Evolutionary conservation across 2,113 vertebrate genomes (phyloP), one percentile per base, ranked within the genome.

Genomic region (Himantopus leucocephalus): DNA sequence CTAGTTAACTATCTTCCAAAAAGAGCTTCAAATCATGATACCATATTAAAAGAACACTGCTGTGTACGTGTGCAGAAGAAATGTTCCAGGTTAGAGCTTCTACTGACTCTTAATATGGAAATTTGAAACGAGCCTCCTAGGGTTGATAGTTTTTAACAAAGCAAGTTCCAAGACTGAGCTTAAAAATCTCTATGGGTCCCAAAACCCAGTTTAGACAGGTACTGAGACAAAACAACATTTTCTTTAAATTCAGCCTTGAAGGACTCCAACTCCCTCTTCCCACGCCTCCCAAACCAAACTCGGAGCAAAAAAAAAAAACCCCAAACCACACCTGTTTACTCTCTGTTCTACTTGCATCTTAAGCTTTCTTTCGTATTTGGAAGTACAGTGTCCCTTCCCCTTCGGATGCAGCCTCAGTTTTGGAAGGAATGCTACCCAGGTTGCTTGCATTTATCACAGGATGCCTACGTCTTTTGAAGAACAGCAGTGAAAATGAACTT

Each of bases 291-390:
- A 47, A 83, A 73, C 7, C 3, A 74, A 92, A 63, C 3, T 41
- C 1, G 1, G 47, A 64, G 59, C 9, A 39, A 39, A 39, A 39
- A 37, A 0, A 3, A 62, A 86, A 80, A 67, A 59, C 37, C 3
- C 10, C 23, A 68, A 80, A 73, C 14, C 6, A 62, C 30, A 60
- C 4, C 12, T 48, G 48, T 72, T 68, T 17, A 52, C 52, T 29
- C 26, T 80, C 45, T 58, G 37, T 52, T 77, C 39, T 87, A 70
- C 19, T 34, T 56, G 45, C 37, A 94, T 22, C 70, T 55, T 87
- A 43, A 74, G 48, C 17, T 34, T 63, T 30, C 53, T 94, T 37
- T 37, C 32, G 14, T 53, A 34, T 74, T 37, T 63, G 43, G 50
- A 74, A 72, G 35, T 7, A 77, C 10, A 55, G 10, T 18, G 41